Evolutionary conservation across 2,797 vertebrate species (phyloP).

Genomic region (Manis pentadactyla): DNA sequence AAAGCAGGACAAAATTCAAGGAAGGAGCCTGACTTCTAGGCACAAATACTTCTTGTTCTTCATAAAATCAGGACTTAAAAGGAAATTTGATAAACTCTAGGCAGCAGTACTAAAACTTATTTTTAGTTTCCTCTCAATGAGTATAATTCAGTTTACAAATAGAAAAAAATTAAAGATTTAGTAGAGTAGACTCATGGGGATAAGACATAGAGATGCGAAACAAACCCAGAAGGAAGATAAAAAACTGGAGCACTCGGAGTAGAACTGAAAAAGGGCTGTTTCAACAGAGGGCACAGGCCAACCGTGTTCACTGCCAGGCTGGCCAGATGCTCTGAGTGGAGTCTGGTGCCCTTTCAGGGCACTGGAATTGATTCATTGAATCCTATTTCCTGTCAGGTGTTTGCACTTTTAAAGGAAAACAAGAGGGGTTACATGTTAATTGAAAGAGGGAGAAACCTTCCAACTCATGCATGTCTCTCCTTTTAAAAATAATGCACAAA

Average conservation of each 20-base stretch:
- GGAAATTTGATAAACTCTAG: background rate
- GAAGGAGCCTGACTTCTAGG: background rate
- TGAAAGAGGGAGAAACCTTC: background rate
- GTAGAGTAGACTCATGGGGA: background rate
- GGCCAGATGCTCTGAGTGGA: too few species aligned
- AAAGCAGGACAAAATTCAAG: background rate
- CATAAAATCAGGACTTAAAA: background rate
- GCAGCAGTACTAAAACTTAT: background rate
- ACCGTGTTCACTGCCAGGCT: rapidly evolving
- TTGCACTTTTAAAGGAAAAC: background rate
- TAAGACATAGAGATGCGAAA: background rate
- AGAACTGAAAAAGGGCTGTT: background rate
- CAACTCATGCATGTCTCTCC: background rate
- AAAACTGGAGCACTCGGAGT: background rate
- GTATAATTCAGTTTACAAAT: background rate
- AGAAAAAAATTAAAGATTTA: background rate
- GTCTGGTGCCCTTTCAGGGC: background rate
- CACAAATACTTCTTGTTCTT: background rate
- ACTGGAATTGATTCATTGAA: background rate
- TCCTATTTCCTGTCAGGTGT: background rate
- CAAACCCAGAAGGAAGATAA: background rate
- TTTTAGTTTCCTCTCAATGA: background rate
- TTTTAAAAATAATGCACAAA: slow-evolving; percentile 42
- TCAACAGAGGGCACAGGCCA: too few species aligned
- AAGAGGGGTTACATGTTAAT: background rate